Conservation (phyloP, 2,113 vertebrate genomes). For the Larimichthys crocea region DNA sequence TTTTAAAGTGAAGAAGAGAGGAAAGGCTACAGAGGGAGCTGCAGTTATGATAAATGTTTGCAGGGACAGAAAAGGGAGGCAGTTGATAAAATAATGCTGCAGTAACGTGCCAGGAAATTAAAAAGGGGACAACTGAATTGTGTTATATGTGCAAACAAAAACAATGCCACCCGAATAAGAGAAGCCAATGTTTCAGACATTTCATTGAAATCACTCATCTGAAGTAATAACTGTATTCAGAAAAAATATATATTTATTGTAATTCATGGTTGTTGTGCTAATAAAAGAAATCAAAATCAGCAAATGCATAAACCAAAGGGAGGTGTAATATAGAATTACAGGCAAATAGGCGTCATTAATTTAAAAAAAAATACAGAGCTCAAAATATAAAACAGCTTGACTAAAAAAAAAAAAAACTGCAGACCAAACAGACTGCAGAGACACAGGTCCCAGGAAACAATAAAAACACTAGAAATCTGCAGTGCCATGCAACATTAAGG, state of each 20-base stretch:
- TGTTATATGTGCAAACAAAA: not conserved
- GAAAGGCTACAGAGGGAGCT: not conserved
- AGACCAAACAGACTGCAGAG: not conserved
- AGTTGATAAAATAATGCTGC: not conserved
- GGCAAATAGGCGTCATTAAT: too few species aligned
- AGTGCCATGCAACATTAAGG: too few species aligned
- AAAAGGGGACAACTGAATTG: not conserved
- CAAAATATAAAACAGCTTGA: not conserved
- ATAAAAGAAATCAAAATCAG: not conserved
- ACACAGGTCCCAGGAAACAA: not conserved
- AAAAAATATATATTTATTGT: not conserved
- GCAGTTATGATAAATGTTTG: not conserved
- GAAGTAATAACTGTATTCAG: not conserved
- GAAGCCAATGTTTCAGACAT: not conserved
- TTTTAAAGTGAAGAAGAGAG: not conserved
- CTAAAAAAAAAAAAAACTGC: constrained; percentile 2
- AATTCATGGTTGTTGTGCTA: too few species aligned
- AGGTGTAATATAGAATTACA: not conserved
- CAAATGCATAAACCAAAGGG: not conserved
- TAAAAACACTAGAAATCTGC: not conserved
- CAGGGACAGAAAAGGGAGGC: too few species aligned
- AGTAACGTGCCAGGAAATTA: not conserved
- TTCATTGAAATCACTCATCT: not conserved
- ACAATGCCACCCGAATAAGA: not conserved
- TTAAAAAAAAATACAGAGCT: not conserved